Evolutionary conservation across 2,113 vertebrate genomes (phyloP).

Genomic region (Narcine bancroftii): DNA sequence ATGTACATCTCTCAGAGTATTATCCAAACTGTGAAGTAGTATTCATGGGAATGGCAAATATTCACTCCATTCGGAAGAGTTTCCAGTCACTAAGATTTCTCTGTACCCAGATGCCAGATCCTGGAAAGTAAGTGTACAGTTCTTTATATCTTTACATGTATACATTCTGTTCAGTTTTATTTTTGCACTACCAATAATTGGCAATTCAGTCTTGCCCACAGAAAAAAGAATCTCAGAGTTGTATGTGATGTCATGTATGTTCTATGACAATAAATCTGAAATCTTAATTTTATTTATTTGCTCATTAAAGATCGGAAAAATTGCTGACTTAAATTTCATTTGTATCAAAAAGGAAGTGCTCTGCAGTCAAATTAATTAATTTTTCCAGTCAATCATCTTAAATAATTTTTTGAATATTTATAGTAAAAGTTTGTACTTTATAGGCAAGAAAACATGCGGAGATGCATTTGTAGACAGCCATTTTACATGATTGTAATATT

Average conservation of each 20-base stretch:
- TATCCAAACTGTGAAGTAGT: slow-evolving; percentile 97
- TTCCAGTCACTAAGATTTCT: slow-evolving; percentile 91
- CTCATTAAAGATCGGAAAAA: background rate
- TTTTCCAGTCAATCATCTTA: background rate
- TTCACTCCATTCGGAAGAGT: slow-evolving; percentile 96
- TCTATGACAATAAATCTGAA: too few species aligned
- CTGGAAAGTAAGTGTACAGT: slow-evolving; percentile 94
- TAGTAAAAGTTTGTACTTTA: background rate
- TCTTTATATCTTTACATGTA: too few species aligned
- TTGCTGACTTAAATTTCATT: background rate
- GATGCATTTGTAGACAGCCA: too few species aligned
- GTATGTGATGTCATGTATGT: too few species aligned
- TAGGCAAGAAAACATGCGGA: background rate
- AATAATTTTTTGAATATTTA: background rate
- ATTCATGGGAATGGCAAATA: slow-evolving; percentile 99
- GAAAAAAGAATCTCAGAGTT: too few species aligned
- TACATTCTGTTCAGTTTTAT: too few species aligned
- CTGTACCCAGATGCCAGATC: slow-evolving; percentile 93
- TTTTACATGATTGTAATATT: background rate
- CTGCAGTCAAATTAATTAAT: background rate
- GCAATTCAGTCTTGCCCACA: too few species aligned
- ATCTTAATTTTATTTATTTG: background rate
- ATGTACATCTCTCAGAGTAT: slow-evolving; percentile 71
- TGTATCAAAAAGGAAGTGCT: background rate
- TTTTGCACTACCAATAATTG: too few species aligned